These are phyloP conservation scores for Stigmatopora argus DNA, from an alignment of 2,113 vertebrate species.

Conservation along the genomic window DNA sequence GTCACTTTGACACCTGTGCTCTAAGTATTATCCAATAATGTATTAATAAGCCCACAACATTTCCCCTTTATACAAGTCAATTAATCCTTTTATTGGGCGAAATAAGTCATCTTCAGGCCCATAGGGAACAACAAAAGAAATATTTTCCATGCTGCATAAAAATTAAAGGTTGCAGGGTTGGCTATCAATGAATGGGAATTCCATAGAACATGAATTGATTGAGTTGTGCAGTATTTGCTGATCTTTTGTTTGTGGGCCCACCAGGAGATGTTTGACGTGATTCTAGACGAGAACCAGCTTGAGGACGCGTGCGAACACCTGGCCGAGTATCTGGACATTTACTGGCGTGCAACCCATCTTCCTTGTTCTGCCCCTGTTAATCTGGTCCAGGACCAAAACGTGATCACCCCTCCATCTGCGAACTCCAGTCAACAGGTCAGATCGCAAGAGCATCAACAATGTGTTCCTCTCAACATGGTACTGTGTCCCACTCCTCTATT, in stretches of 20 bases:
- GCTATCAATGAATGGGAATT: neutral
- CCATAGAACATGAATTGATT: neutral
- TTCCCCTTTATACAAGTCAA: too few relatives aligned
- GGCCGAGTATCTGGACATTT: constrained; percentile 91
- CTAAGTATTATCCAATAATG: too few relatives aligned
- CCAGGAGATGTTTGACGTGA: constrained; percentile 94
- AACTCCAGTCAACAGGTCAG: constrained; percentile 87
- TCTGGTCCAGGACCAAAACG: constrained; percentile 73
- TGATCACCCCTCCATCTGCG: constrained; percentile 80
- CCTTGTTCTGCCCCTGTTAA: constrained; percentile 74
- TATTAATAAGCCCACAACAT: too few relatives aligned
- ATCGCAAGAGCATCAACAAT: neutral
- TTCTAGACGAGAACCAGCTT: constrained; percentile 94
- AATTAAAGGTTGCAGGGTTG: too few relatives aligned
- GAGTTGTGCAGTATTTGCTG: neutral
- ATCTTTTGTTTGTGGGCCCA: neutral
- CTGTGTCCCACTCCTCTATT: neutral
- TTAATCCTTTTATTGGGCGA: too few relatives aligned
- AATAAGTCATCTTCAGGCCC: too few relatives aligned
- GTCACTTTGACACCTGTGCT: too few relatives aligned
- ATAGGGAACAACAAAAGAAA: too few relatives aligned
- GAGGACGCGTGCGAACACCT: constrained; percentile 94
- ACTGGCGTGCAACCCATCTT: constrained; percentile 91
- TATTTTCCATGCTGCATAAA: too few relatives aligned
- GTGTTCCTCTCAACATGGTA: neutral